These are phyloP conservation scores for Acyrthosiphon pisum DNA, from an alignment of 1,140 invertebrate species.

Conservation along the genomic window DNA sequence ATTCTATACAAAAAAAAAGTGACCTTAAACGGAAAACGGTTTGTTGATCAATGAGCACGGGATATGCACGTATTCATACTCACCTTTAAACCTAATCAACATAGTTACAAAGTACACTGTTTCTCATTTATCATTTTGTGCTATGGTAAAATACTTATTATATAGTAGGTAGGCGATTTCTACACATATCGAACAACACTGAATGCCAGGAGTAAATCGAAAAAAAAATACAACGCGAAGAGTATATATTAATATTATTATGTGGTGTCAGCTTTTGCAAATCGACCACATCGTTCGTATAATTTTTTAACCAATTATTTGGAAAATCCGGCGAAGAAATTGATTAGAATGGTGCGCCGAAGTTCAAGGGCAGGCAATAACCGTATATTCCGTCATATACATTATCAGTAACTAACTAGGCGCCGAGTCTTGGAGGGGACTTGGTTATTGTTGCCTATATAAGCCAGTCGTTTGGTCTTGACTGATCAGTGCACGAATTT, in stretches of 20 bases:
- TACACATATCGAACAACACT: neutral
- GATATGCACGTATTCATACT: neutral
- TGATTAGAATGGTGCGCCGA: neutral
- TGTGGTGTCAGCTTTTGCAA: neutral
- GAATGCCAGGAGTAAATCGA: neutral
- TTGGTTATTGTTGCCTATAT: slow-evolving; percentile 6
- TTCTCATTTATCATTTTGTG: no score
- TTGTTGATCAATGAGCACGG: neutral
- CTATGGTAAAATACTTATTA: neutral
- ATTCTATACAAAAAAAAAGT: neutral
- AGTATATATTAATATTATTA: neutral
- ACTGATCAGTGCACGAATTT: neutral
- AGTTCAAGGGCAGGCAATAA: neutral
- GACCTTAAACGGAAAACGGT: neutral
- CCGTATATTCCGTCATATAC: neutral
- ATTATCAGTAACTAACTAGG: neutral
- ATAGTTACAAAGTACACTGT: neutral
- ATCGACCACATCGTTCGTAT: neutral
- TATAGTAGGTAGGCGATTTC: neutral
- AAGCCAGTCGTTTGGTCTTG: neutral
- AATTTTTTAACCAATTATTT: neutral
- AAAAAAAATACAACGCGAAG: neutral
- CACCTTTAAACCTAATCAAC: neutral
- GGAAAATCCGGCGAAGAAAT: neutral
- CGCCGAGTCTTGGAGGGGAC: neutral